phyloP scores from a whole-genome alignment of 2,113 vertebrate genomes.

The Steatornis caripensis region DNA sequence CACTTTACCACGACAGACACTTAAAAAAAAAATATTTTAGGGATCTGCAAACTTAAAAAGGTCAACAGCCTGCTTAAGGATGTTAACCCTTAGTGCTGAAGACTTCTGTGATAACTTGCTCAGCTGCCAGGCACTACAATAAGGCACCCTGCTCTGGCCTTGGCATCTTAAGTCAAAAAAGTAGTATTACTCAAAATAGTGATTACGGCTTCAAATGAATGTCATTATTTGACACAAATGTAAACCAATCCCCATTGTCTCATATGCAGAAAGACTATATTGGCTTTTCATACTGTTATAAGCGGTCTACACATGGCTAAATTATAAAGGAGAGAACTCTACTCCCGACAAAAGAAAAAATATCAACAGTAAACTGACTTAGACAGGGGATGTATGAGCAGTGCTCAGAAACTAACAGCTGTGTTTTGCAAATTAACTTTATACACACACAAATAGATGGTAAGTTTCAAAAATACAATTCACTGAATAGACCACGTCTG shows the following conservation, averaged over 20 bases:
- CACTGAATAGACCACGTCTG: neutral
- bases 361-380: neutral
- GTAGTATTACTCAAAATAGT: neutral
- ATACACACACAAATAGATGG: neutral
- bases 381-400: neutral
- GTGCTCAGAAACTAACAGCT: neutral
- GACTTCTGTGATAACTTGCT: neutral
- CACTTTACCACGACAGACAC: neutral
- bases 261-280: neutral
- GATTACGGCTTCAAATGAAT: neutral
- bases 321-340: neutral
- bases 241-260: neutral
- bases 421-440: neutral
- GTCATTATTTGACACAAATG: neutral
- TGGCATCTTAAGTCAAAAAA: neutral
- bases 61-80: neutral
- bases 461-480: neutral
- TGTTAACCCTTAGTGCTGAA: neutral
- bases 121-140: neutral
- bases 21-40: neutral
- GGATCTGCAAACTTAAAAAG: neutral
- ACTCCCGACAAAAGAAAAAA: neutral
- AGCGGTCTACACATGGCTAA: too few species aligned
- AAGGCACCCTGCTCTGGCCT: neutral
- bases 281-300: neutral